These are phyloP conservation scores for Trachymyrmex septentrionalis DNA, from an alignment of 1,140 invertebrate genomes.

Conservation along the genomic window DNA sequence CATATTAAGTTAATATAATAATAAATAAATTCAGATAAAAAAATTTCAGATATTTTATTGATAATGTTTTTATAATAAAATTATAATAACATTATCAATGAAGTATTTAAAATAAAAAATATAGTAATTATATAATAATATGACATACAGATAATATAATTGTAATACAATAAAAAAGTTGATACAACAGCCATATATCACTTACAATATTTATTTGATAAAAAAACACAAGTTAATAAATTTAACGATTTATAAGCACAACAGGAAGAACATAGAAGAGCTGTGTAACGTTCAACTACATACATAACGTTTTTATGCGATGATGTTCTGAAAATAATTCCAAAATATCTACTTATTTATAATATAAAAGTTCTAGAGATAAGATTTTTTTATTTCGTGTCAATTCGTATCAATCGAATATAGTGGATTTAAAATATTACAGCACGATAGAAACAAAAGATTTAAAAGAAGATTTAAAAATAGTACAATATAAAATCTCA, in stretches of 20 bases:
- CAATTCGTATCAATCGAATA: neutral
- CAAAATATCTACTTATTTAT: neutral
- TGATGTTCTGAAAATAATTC: neutral
- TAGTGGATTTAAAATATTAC: neutral
- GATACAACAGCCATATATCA: neutral
- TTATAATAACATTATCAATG: neutral
- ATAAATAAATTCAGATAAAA: too few species aligned
- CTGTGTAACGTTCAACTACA: neutral
- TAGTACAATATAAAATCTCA: neutral
- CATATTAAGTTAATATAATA: neutral
- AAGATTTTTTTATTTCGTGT: neutral
- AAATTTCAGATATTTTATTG: too few species aligned
- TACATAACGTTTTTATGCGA: neutral
- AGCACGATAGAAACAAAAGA: neutral
- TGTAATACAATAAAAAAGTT: neutral
- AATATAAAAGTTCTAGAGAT: neutral
- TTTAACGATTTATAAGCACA: neutral
- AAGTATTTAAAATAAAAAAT: neutral
- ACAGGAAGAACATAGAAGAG: neutral
- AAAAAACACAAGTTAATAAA: neutral
- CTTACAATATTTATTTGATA: neutral
- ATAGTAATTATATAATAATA: neutral
- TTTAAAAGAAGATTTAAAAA: neutral
- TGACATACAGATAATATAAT: neutral
- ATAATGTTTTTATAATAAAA: neutral